Conservation (phyloP, 2,113 vertebrate species). For the Pangasianodon gigas region DNA sequence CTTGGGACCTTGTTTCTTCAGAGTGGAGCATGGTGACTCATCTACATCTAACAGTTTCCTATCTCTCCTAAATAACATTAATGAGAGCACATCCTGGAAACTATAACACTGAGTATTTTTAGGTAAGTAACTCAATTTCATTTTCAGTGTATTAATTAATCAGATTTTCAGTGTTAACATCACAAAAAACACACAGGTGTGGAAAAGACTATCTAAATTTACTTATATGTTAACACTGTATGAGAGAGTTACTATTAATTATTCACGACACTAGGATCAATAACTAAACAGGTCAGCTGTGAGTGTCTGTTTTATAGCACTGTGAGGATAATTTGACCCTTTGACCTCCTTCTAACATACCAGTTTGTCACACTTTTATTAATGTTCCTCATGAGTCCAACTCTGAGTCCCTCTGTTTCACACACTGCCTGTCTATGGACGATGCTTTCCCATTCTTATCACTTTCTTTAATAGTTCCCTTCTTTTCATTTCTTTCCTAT, state of each 20-base stretch:
- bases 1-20: neutral
- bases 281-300: neutral
- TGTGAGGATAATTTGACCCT: neutral
- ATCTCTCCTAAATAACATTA: neutral
- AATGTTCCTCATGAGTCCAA: neutral
- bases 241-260: neutral
- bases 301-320: neutral
- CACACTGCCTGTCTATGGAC: neutral
- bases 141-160: neutral
- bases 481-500: neutral
- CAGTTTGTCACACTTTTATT: neutral
- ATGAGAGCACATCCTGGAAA: neutral
- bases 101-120: neutral
- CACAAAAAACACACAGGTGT: neutral
- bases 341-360: constrained; percentile 38
- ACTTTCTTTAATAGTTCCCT: neutral
- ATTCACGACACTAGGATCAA: neutral
- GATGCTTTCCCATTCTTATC: neutral
- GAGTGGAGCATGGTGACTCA: neutral
- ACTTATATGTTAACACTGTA: neutral
- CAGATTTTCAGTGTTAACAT: neutral
- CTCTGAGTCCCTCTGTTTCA: neutral
- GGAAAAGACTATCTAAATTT: neutral
- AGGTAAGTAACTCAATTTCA: neutral
- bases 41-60: neutral